Evolutionary conservation across 2,888 invertebrate species (phyloP).

Genomic region (Chymomyza amoena): DNA sequence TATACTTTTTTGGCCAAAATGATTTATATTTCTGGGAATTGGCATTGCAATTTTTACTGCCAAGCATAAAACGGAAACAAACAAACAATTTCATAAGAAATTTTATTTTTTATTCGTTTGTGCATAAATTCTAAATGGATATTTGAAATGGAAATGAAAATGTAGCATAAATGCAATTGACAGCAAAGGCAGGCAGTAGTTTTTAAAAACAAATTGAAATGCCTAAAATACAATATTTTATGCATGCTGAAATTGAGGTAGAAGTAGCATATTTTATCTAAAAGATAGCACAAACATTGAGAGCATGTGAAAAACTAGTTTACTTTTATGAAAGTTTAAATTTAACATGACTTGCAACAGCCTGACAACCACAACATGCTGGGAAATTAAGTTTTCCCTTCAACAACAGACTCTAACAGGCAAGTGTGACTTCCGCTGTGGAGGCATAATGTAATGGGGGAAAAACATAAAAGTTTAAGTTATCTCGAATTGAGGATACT

Average conservation of each 20-base stretch:
- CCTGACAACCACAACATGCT: not conserved
- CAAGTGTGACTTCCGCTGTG: not conserved
- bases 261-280: not conserved
- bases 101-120: slow-evolving; percentile 20
- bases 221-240: slow-evolving; percentile 1
- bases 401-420: not conserved
- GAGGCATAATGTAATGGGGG: not conserved
- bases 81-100: slow-evolving; percentile 8
- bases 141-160: slow-evolving; percentile 42
- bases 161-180: slow-evolving; percentile 41
- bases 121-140: slow-evolving; percentile 28
- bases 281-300: not conserved
- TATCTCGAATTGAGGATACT: not conserved
- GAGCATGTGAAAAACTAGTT: not conserved
- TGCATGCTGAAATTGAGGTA: not conserved
- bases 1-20: slow-evolving; percentile 23
- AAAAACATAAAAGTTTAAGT: not conserved
- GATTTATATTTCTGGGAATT: slow-evolving; percentile 45
- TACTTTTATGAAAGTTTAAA: not conserved
- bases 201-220: slow-evolving; percentile 14
- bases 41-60: slow-evolving; percentile 47
- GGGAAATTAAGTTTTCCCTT: slow-evolving; percentile 2
- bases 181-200: not conserved
- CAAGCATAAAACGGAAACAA: not conserved
- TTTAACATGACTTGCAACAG: not conserved